Percentiles rank a stretch among this genome's conserved stretches.
These are phyloP conservation scores for Gallinago paraguaiae DNA, from an alignment of 2,113 vertebrate species.

Conservation along the genomic window DNA sequence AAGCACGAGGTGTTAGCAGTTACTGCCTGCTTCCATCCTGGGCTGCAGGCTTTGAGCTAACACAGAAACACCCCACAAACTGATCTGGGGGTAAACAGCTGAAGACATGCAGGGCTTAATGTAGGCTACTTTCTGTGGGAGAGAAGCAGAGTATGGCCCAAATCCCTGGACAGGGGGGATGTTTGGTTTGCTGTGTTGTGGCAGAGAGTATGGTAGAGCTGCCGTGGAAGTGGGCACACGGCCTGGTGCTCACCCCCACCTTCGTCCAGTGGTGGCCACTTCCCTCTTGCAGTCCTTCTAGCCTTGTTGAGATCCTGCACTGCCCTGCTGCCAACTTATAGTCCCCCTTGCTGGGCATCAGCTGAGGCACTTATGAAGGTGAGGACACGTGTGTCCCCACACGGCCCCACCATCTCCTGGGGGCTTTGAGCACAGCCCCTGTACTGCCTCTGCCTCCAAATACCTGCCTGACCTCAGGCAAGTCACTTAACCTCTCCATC, in stretches of 20 bases:
- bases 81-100: neutral
- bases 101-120: neutral
- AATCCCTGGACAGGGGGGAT: neutral
- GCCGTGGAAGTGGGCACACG: fast-evolving
- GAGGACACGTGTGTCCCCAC: neutral
- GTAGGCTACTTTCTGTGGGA: neutral
- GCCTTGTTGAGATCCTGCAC: neutral
- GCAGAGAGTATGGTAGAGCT: fast-evolving
- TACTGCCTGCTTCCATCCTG: neutral
- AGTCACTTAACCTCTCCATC: neutral
- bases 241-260: neutral
- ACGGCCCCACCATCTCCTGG: neutral
- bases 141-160: neutral
- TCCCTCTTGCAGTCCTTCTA: neutral
- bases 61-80: neutral
- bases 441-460: neutral
- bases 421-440: neutral
- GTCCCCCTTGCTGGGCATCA: neutral
- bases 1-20: neutral
- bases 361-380: neutral
- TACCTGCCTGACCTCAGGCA: neutral
- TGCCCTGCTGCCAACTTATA: neutral
- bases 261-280: neutral
- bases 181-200: neutral
- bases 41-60: neutral